phyloP scores from a whole-genome alignment of 2,797 vertebrate genomes.

The Cheirogaleus major region DNA sequence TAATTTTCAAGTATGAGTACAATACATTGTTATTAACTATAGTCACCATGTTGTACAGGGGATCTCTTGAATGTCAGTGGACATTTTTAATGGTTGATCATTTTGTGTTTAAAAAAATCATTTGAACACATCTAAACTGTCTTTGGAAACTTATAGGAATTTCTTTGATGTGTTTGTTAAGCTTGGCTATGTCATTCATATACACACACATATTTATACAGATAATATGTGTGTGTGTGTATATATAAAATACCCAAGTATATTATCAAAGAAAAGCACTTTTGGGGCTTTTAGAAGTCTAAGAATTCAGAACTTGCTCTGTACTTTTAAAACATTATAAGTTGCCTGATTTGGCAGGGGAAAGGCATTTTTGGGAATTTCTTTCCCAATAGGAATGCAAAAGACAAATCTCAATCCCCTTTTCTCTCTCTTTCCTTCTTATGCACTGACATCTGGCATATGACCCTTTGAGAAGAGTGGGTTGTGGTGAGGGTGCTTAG shows the following conservation, averaged over 20 bases:
- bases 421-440: not conserved
- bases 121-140: constrained; percentile 8
- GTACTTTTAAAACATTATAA: not conserved
- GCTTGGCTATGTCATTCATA: not conserved
- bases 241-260: not conserved
- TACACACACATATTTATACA: not conserved
- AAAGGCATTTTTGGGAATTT: constrained; percentile 23
- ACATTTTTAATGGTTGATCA: constrained; percentile 1
- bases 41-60: not conserved
- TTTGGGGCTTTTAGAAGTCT: not conserved
- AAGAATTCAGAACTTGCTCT: constrained; percentile 10
- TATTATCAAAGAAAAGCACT: constrained; percentile 16
- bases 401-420: not conserved
- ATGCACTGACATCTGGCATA: not conserved
- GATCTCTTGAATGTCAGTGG: not conserved
- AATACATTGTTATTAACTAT: not conserved
- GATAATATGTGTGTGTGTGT: not conserved
- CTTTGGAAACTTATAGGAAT: not conserved
- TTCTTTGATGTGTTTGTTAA: not conserved
- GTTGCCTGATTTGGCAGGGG: not conserved
- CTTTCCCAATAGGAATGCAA: not conserved
- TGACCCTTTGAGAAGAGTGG: not conserved
- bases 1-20: not conserved
- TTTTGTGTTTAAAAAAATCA: constrained; percentile 35
- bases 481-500: not conserved